Conservation (phyloP, 2,888 invertebrate species). For the Caenorhabditis panamensis region DNA sequence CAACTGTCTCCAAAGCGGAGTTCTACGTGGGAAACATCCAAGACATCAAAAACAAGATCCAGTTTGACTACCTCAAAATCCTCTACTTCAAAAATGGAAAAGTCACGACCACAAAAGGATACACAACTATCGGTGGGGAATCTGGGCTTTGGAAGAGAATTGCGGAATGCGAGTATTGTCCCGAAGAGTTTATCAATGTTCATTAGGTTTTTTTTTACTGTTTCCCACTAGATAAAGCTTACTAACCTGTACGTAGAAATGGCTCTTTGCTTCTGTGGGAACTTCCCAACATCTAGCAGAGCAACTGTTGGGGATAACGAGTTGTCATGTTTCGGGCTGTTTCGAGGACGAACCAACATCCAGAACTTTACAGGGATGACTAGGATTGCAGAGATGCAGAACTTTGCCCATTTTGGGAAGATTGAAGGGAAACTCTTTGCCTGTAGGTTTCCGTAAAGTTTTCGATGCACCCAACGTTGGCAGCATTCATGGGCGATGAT, state of each 20-base stretch:
- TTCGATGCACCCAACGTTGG: slow-evolving; percentile 83
- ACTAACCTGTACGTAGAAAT: slow-evolving; percentile 70
- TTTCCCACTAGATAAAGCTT: too few relatives aligned
- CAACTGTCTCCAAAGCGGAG: too few relatives aligned
- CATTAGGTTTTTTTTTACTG: too few relatives aligned
- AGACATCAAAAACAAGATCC: too few relatives aligned
- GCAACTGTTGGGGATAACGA: slow-evolving; percentile 75
- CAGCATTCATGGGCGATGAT: slow-evolving; percentile 83
- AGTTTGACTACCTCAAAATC: too few relatives aligned
- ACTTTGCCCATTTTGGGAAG: slow-evolving; percentile 76
- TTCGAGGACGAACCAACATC: slow-evolving; percentile 71
- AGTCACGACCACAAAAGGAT: too few relatives aligned
- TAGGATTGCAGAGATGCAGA: slow-evolving; percentile 74
- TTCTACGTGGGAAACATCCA: too few relatives aligned
- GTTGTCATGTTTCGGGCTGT: slow-evolving; percentile 31
- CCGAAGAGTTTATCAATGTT: too few relatives aligned
- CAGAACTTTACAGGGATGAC: slow-evolving; percentile 74
- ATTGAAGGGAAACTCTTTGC: slow-evolving; percentile 59
- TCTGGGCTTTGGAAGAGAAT: too few relatives aligned
- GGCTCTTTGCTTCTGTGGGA: slow-evolving; percentile 70
- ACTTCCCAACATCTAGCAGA: slow-evolving; percentile 72
- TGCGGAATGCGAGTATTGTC: too few relatives aligned
- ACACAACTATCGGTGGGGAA: too few relatives aligned
- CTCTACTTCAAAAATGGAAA: too few relatives aligned
- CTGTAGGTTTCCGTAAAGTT: slow-evolving; percentile 81